phyloP scores from a whole-genome alignment of 23 tunicate genomes.

The Phallusia fumigata region DNA sequence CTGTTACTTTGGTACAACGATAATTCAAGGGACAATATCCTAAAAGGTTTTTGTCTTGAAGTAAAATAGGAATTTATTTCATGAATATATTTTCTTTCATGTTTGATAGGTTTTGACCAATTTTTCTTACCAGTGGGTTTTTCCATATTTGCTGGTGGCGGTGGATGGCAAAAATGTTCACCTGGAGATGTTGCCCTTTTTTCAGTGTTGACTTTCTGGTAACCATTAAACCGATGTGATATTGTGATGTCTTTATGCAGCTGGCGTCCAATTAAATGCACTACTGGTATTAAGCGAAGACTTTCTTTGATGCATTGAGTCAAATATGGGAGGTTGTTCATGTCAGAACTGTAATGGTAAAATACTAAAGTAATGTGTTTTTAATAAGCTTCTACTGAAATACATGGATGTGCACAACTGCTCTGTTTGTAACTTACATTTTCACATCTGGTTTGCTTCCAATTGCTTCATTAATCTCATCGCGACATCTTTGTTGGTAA shows the following conservation, averaged over 20 bases:
- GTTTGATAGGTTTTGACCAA: no score
- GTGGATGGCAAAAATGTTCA: conserved; percentile 31
- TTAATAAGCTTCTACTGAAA: no score
- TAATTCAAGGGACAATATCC: no score
- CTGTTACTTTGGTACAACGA: no score
- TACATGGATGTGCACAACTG: no score
- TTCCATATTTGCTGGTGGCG: conserved; percentile 35
- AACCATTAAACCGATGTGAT: conserved; percentile 6
- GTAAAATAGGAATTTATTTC: no score
- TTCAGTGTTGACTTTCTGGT: neutral
- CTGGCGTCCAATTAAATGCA: conserved; percentile 15
- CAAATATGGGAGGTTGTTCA: conserved; percentile 21
- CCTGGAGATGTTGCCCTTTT: conserved; percentile 16
- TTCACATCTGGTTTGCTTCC: conserved; percentile 30
- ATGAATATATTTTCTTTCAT: no score
- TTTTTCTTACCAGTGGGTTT: conserved; percentile 16
- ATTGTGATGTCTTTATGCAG: conserved; percentile 25
- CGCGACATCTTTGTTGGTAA: conserved; percentile 32
- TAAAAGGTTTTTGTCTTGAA: no score
- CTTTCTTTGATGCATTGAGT: conserved; percentile 45
- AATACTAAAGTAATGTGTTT: no score
- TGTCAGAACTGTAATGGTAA: conserved; percentile 21
- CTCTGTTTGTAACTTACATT: conserved; percentile 32
- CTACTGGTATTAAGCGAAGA: conserved; percentile 21
- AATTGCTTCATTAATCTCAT: conserved; percentile 22